A percentile compares a stretch with the other conserved stretches of the same genome.
Evolutionary conservation across 2,888 invertebrate species (phyloP).

Genomic region (Rotaria magnacalcarata): DNA sequence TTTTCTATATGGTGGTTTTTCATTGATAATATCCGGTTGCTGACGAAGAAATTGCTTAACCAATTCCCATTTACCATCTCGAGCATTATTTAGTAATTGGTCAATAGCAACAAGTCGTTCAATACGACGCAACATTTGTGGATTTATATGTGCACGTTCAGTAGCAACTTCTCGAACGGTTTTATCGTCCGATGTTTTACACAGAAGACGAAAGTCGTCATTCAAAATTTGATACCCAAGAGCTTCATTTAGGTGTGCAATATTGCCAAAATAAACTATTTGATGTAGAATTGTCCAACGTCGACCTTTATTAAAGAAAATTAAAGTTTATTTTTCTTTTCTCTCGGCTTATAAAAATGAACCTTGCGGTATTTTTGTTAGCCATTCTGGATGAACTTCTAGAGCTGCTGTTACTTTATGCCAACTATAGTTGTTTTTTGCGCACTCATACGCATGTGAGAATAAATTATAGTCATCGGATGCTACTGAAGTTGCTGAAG

Average conservation of each 20-base stretch:
- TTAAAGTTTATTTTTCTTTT: no score
- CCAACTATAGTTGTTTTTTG: not conserved
- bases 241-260: not conserved
- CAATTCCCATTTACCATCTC: not conserved
- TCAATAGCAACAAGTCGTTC: not conserved
- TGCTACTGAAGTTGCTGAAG: not conserved
- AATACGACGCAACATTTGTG: not conserved
- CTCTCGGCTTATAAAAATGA: not conserved
- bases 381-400: not conserved
- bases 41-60: not conserved
- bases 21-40: constrained; percentile 9
- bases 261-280: constrained; percentile 15
- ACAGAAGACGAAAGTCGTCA: not conserved
- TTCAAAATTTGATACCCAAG: not conserved
- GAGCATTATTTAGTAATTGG: constrained; percentile 3
- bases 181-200: constrained; percentile 9
- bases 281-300: constrained; percentile 16
- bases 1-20: constrained; percentile 26
- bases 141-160: not conserved
- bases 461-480: not conserved
- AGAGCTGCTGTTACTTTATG: not conserved
- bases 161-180: not conserved
- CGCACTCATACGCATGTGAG: not conserved
- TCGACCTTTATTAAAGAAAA: not conserved
- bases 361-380: not conserved